Percentiles rank a stretch among this genome's conserved stretches.
Evolutionary conservation across 2,113 vertebrate species (phyloP).

Genomic region (Ciconia stormi): DNA sequence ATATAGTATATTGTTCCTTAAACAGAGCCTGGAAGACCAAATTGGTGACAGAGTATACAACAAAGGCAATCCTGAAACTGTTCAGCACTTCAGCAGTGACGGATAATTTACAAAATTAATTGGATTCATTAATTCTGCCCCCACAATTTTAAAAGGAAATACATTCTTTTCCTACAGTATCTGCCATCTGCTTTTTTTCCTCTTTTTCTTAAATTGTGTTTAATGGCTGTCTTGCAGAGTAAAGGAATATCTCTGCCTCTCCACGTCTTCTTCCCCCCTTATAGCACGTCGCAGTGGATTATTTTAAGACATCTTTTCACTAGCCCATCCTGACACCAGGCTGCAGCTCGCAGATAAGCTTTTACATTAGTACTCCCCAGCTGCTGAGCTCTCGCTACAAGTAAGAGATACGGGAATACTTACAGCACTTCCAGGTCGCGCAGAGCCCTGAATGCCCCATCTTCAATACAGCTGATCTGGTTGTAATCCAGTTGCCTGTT

Average conservation of each 20-base stretch:
- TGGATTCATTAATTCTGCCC: background rate
- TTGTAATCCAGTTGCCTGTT: conserved; percentile 98
- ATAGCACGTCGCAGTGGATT: background rate
- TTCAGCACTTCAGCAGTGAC: background rate
- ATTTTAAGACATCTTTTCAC: conserved; percentile 44
- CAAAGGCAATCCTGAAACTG: background rate
- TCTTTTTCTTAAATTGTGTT: background rate
- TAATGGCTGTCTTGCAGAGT: background rate
- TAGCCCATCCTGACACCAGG: conserved; percentile 17
- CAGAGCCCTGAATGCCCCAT: conserved; percentile 92
- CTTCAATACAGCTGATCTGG: conserved; percentile 98
- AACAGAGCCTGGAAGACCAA: background rate
- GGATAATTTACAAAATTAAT: conserved; percentile 3
- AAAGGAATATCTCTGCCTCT: background rate
- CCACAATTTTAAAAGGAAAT: background rate
- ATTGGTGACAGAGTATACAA: background rate
- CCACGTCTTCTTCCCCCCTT: background rate
- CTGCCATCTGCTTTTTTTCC: background rate
- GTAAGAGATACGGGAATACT: conserved; percentile 78
- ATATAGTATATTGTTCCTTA: background rate
- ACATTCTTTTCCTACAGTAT: background rate
- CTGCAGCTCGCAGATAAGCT: conserved; percentile 50
- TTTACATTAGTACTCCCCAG: conserved; percentile 16
- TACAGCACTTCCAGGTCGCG: conserved; percentile 98
- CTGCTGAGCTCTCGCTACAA: conserved; percentile 32